Conservation (phyloP, 2,113 vertebrate genomes). For the Dipodomys merriami region DNA sequence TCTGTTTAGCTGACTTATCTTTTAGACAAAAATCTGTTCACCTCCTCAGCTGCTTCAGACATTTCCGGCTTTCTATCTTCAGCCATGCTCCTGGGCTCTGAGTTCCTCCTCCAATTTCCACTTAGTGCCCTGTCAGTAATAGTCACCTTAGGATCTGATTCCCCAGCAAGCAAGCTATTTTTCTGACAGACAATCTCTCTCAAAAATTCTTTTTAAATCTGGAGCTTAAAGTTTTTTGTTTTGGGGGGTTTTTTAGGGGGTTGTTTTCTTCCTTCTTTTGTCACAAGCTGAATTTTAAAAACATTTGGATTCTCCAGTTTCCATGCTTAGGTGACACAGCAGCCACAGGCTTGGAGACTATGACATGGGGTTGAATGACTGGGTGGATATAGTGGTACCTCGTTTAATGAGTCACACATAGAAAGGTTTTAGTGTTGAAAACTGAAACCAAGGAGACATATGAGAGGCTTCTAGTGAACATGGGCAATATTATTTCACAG, state of each 20-base stretch:
- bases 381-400: conserved; percentile 55
- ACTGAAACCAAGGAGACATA: conserved; percentile 20
- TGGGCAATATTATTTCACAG: neutral
- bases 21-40: conserved; percentile 62
- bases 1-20: conserved; percentile 74
- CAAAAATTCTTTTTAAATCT: conserved; percentile 36
- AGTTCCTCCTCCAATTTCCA: conserved; percentile 49
- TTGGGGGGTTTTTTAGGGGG: neutral
- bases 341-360: neutral
- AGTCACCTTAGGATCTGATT: conserved; percentile 46
- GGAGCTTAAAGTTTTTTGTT: neutral
- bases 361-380: conserved; percentile 16
- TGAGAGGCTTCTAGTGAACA: neutral
- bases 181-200: neutral
- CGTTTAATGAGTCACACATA: conserved; percentile 62
- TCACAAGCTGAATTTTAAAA: neutral
- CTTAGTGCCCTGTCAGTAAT: neutral
- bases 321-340: conserved; percentile 21
- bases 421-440: conserved; percentile 52
- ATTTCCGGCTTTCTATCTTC: conserved; percentile 72
- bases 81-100: neutral
- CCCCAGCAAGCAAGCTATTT: conserved; percentile 24
- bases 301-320: conserved; percentile 23
- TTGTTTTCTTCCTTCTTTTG: neutral
- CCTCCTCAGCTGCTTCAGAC: conserved; percentile 52